Conservation (phyloP, 2,797 vertebrate genomes). For the Sparus aurata region DNA sequence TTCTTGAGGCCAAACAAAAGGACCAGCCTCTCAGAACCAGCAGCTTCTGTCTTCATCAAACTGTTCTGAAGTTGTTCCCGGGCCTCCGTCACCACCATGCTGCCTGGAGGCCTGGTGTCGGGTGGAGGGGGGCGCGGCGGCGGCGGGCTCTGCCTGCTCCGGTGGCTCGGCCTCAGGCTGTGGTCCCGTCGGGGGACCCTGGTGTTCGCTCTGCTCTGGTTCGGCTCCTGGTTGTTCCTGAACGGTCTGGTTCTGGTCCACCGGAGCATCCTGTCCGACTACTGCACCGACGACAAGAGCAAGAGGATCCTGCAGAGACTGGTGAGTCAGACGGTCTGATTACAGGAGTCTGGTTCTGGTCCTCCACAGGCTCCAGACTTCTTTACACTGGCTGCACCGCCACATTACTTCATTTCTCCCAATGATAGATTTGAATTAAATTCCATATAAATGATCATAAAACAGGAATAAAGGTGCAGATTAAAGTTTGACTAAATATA, state of each 20-base stretch:
- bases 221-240: conserved; percentile 89
- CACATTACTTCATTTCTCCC: no score
- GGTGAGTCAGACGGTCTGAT: conserved; percentile 81
- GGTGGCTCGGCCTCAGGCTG: conserved; percentile 82
- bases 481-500: no score
- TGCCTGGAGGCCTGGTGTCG: conserved; percentile 41
- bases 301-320: conserved; percentile 90
- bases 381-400: no score
- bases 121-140: neutral
- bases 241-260: conserved; percentile 89
- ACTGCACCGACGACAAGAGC: conserved; percentile 93
- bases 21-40: neutral
- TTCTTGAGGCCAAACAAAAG: neutral
- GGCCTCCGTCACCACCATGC: conserved; percentile 24
- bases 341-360: no score
- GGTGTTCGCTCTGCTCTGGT: conserved; percentile 87
- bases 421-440: no score
- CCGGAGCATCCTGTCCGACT: conserved; percentile 89
- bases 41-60: neutral
- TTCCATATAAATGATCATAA: no score
- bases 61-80: no score
- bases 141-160: conserved; percentile 66
- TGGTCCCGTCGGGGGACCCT: conserved; percentile 84
- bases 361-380: no score
- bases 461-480: no score